These are phyloP conservation scores for Bryconaethiops microstoma DNA, from an alignment of 2,797 vertebrate species.

Conservation along the genomic window DNA sequence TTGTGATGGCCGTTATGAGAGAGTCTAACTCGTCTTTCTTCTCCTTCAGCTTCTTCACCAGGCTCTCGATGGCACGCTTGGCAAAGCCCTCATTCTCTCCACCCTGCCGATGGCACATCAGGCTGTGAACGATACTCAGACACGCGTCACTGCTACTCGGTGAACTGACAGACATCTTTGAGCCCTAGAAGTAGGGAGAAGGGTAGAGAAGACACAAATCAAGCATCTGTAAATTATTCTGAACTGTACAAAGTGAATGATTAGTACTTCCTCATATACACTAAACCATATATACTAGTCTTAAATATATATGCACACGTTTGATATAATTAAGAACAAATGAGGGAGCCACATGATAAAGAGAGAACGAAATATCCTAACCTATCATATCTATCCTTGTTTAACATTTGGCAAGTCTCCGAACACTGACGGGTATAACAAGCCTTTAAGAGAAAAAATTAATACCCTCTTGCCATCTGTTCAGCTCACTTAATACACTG, in stretches of 20 bases:
- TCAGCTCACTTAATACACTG: background rate
- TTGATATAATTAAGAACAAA: too few relatives aligned
- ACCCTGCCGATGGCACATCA: constrained; percentile 86
- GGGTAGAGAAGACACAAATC: background rate
- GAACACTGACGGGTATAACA: background rate
- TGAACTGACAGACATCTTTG: constrained; percentile 62
- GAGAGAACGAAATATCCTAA: background rate
- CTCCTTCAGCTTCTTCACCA: constrained; percentile 88
- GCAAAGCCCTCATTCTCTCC: constrained; percentile 85
- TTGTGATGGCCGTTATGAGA: constrained; percentile 84
- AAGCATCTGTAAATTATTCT: background rate
- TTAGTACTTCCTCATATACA: background rate
- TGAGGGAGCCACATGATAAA: background rate
- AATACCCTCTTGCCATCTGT: background rate
- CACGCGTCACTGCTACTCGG: constrained; percentile 80
- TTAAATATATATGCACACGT: too few relatives aligned
- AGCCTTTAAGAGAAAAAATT: background rate
- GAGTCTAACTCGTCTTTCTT: constrained; percentile 86
- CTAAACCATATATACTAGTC: background rate
- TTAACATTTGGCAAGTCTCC: background rate
- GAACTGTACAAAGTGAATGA: background rate
- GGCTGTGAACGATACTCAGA: constrained; percentile 85
- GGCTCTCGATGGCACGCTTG: constrained; percentile 85
- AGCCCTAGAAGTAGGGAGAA: constrained; percentile 14
- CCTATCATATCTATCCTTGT: background rate